phyloP scores from a whole-genome alignment of 2,888 invertebrate species.

The Caenorhabditis imperialis region DNA sequence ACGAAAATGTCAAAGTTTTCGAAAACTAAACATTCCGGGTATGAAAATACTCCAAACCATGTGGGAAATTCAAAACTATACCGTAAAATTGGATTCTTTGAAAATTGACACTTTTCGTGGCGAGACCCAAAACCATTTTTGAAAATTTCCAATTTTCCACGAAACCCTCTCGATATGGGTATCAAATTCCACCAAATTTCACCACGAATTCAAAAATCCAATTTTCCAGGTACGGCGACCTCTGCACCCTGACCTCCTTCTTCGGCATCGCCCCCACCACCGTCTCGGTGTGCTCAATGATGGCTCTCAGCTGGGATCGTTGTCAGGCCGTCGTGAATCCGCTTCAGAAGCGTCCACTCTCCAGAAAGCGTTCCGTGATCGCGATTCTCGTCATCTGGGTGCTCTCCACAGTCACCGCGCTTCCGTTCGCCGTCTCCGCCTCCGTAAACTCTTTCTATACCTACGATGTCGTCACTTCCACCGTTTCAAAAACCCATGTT shows the following conservation, averaged over 20 bases:
- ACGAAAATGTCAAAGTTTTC: not conserved
- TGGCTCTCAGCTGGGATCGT: conserved; percentile 72
- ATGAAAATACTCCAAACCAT: too few relatives aligned
- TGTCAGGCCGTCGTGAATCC: conserved; percentile 72
- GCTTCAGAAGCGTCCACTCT: conserved; percentile 65
- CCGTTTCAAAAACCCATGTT: conserved; percentile 38
- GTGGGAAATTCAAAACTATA: too few relatives aligned
- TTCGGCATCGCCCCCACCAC: conserved; percentile 74
- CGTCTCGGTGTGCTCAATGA: conserved; percentile 72
- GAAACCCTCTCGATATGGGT: too few relatives aligned
- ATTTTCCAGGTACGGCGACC: conserved; percentile 59
- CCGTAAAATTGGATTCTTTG: too few relatives aligned
- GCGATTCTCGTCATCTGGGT: conserved; percentile 69
- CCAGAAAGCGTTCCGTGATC: conserved; percentile 57
- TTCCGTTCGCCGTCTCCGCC: conserved; percentile 64
- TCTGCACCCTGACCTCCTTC: conserved; percentile 71
- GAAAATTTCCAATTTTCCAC: too few relatives aligned
- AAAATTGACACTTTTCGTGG: not conserved
- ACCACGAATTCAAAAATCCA: not conserved
- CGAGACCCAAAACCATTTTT: conserved; percentile 1
- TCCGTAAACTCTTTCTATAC: conserved; percentile 49
- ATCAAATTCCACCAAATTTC: too few relatives aligned
- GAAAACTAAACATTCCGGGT: not conserved
- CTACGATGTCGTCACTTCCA: conserved; percentile 32
- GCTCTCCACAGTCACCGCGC: conserved; percentile 66